Evolutionary conservation across 2,797 vertebrate genomes (phyloP), one percentile per base, ranked within the genome.

Genomic region (Pseudochirops cupreus): DNA sequence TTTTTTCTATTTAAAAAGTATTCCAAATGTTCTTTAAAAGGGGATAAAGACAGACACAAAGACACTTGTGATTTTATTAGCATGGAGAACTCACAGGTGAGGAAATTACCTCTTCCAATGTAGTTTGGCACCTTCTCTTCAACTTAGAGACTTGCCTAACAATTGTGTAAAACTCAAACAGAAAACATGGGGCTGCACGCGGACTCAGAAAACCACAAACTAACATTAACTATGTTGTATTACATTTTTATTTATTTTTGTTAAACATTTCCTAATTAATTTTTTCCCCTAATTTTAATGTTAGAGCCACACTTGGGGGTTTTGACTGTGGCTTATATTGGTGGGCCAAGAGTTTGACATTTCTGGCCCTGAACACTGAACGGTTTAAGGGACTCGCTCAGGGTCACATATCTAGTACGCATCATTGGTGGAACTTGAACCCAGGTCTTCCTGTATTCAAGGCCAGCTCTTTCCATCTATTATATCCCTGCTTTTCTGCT

Each of bases 1-100:
- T 82, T 94, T 97, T 96, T 62, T 91, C 0, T 46, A 39, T 93
- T 92, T 54, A 11, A 90, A 96, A 58, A 95, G 92, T 52, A 54
- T 55, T 59, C 16, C 11, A 55, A 52, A 95, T 96, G 87, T 92
- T 90, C 31, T 94, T 62, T 90, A 92, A 74, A n/a, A 89, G 4
- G 16, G 18, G n/a, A 46, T 82, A 82, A 67, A 67, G 62, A n/a
- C 5, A 82, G 74, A 7, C 74, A 46, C 46, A n/a, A n/a, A n/a
- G 46, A 2, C 39, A 82, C 21, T 31, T 39, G 18, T 39, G 7
- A 39, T 74, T 46, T 46, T 21, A 82, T 26, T 82, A 82, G 74
- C 21, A 46, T 26, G 9, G 74, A 82, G 39, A 82, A 82, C 39
- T 46, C 39, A 11, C 74, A 24, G 21, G 21, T 46, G 9, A 82